A percentile compares a stretch with the other conserved stretches of the same genome.
These are phyloP conservation scores for Frankliniella fusca DNA, from an alignment of 2,888 invertebrate species.

Conservation along the genomic window DNA sequence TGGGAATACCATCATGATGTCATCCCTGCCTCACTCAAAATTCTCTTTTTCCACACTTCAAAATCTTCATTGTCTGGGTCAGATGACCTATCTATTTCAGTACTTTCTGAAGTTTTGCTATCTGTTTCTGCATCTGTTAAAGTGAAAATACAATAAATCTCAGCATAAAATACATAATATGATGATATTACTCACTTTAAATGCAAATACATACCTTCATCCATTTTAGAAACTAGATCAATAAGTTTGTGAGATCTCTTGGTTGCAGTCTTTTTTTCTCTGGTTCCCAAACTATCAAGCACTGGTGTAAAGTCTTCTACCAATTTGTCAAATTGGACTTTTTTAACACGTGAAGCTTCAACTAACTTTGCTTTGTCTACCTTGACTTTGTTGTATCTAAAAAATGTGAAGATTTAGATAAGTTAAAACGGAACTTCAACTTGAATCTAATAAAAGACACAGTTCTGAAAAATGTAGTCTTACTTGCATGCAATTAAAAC, in stretches of 20 bases:
- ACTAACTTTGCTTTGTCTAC: background rate
- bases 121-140: background rate
- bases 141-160: background rate
- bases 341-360: background rate
- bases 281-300: background rate
- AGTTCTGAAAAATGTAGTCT: background rate
- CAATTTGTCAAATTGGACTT: background rate
- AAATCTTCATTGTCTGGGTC: background rate
- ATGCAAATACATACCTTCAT: background rate
- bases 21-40: background rate
- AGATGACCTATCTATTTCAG: background rate
- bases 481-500: background rate
- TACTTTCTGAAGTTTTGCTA: background rate
- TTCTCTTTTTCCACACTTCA: slow-evolving; percentile 4
- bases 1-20: too few species aligned
- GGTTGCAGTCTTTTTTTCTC: background rate
- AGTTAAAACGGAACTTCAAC: background rate
- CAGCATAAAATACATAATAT: background rate
- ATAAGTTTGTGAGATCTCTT: slow-evolving; percentile 9
- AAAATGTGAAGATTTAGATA: background rate
- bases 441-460: background rate
- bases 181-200: background rate
- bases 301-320: background rate
- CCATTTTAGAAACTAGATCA: background rate
- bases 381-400: background rate